Percentiles rank a stretch among this genome's conserved stretches.
Conservation (phyloP, 2,113 vertebrate species). For the Bothrops jararaca region DNA sequence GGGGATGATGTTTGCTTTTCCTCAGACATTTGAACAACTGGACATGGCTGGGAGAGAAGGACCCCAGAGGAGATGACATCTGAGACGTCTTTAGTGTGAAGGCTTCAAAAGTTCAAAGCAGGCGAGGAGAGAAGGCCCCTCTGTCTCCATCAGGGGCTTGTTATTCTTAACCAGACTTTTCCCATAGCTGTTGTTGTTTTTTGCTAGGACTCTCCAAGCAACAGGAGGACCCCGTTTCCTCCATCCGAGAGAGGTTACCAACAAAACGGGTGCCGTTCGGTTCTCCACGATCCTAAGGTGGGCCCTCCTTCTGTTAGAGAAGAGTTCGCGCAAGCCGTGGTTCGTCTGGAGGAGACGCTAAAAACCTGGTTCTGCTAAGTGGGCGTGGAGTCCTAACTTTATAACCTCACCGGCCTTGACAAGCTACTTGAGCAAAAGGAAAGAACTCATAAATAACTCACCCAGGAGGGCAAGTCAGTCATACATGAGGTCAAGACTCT, state of each 20-base stretch:
- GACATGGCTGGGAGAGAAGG: accelerated
- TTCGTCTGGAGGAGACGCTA: not conserved
- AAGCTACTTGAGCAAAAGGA: not conserved
- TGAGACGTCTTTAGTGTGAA: not conserved
- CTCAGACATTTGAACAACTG: accelerated
- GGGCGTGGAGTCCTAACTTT: not conserved
- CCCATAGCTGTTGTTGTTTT: accelerated
- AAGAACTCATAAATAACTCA: no score
- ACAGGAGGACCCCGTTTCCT: not conserved
- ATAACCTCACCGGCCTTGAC: not conserved
- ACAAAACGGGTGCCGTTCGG: not conserved
- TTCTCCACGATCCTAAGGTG: not conserved
- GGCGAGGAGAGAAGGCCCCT: no score
- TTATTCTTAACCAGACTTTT: not conserved
- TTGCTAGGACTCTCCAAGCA: accelerated
- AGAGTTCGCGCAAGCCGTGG: not conserved
- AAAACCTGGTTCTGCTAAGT: not conserved
- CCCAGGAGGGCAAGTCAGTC: not conserved
- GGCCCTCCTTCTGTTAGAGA: not conserved
- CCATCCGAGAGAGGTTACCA: not conserved
- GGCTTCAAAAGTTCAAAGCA: not conserved
- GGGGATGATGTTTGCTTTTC: not conserved
- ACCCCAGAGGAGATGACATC: not conserved
- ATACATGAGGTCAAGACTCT: not conserved
- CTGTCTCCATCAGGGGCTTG: not conserved